These are phyloP conservation scores for Gambusia holbrooki DNA, from an alignment of 2,113 vertebrate species.

Conservation along the genomic window DNA sequence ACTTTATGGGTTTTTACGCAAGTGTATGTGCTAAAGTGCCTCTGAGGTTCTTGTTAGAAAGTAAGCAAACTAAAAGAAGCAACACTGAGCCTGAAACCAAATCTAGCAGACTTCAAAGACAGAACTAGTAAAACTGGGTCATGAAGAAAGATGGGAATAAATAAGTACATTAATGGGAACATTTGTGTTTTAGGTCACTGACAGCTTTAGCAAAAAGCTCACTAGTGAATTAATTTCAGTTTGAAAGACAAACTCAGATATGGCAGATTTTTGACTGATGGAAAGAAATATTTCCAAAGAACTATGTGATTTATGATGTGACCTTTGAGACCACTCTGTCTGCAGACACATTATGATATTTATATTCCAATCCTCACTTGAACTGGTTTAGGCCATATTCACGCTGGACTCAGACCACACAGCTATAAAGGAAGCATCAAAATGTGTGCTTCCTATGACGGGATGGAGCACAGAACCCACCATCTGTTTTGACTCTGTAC, in stretches of 20 bases:
- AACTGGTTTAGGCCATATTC: background rate
- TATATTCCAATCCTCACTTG: background rate
- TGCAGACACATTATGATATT: background rate
- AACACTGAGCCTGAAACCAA: conserved; percentile 24
- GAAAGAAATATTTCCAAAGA: background rate
- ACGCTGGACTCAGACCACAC: background rate
- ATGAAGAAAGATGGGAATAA: conserved; percentile 31
- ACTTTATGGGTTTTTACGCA: conserved; percentile 11
- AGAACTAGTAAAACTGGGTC: conserved; percentile 42
- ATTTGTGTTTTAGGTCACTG: conserved; percentile 57
- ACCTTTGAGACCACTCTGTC: background rate
- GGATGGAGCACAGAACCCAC: background rate
- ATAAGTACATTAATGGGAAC: conserved; percentile 45
- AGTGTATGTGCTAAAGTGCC: conserved; percentile 22
- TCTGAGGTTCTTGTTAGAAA: conserved; percentile 13
- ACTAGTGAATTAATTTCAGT: conserved; percentile 29
- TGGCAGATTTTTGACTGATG: conserved; percentile 38
- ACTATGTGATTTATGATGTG: background rate
- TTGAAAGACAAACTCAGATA: conserved; percentile 18
- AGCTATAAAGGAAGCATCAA: background rate
- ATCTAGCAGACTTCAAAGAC: conserved; percentile 24
- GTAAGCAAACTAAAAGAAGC: conserved; percentile 26
- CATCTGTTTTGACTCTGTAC: background rate
- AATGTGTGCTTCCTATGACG: background rate
- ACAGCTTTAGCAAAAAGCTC: conserved; percentile 19